phyloP scores from a whole-genome alignment of 2,113 vertebrate genomes.

The Poecilia latipinna region DNA sequence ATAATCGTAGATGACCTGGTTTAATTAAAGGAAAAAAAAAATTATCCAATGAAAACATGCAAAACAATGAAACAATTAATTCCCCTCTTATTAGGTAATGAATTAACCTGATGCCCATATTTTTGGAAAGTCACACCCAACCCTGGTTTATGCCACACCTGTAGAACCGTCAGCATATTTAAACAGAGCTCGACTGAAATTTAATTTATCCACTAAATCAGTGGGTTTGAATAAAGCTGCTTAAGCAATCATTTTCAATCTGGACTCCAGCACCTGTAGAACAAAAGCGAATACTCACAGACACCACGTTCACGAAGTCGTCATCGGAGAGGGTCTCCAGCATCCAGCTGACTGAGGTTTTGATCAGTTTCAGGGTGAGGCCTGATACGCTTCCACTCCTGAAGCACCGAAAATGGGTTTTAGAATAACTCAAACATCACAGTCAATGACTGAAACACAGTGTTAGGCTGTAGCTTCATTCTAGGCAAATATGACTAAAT shows the following conservation, averaged over 20 bases:
- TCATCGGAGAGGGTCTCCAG: constrained; percentile 95
- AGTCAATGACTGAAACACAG: background rate
- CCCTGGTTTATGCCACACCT: no score
- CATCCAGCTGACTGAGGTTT: constrained; percentile 91
- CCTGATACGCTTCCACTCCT: constrained; percentile 97
- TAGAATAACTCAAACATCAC: background rate
- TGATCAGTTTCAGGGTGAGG: constrained; percentile 91
- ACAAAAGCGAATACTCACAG: constrained; percentile 82
- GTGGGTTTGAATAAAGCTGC: no score
- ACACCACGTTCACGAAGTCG: constrained; percentile 95
- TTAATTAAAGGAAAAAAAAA: background rate
- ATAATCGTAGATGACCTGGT: background rate
- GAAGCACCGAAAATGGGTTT: constrained; percentile 17
- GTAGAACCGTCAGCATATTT: no score
- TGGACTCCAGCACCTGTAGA: background rate
- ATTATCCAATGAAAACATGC: background rate
- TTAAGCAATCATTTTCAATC: no score
- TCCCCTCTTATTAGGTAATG: no score
- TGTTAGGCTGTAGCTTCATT: no score
- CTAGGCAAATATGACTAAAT: background rate
- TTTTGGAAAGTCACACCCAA: no score
- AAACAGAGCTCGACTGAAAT: no score
- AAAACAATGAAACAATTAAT: no score
- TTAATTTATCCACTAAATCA: no score
- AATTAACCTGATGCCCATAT: no score